Evolutionary conservation across 2,888 invertebrate genomes (phyloP).

Genomic region (Callyntrura guangdongensis): DNA sequence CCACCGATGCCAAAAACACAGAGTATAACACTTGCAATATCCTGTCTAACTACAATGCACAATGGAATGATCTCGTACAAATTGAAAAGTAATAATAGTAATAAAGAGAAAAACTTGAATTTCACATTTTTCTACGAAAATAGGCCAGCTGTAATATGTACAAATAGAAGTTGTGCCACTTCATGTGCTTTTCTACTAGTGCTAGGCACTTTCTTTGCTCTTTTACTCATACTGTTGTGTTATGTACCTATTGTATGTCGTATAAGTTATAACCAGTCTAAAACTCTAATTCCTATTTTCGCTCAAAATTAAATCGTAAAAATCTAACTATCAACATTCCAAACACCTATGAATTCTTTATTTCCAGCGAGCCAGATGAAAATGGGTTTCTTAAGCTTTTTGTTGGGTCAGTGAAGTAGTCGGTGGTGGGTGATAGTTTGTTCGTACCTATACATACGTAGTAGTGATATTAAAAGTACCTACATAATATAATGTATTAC

Average conservation of each 20-base stretch:
- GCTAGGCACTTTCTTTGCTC: not conserved
- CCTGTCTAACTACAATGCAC: not conserved
- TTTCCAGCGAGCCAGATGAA: not conserved
- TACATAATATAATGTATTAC: not conserved
- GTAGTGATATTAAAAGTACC: not conserved
- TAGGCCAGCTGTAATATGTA: not conserved
- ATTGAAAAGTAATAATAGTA: constrained; percentile 15
- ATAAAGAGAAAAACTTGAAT: not conserved
- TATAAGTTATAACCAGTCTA: constrained; percentile 37
- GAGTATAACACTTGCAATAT: not conserved
- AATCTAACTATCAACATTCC: not conserved
- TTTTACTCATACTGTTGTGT: not conserved
- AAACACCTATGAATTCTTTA: not conserved
- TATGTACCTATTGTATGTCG: no score
- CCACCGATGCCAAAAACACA: not conserved
- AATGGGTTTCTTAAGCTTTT: not conserved
- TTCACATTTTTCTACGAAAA: not conserved
- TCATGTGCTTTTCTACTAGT: not conserved
- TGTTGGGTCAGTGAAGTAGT: not conserved
- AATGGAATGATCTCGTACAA: not conserved
- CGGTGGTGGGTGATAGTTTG: constrained; percentile 23
- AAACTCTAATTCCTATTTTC: constrained; percentile 6
- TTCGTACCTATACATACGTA: not conserved
- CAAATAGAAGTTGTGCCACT: constrained; percentile 3
- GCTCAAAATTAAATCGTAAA: constrained; percentile 26